Conservation (phyloP, 2,888 invertebrate genomes). For the Lasioglossum zephyrum region DNA sequence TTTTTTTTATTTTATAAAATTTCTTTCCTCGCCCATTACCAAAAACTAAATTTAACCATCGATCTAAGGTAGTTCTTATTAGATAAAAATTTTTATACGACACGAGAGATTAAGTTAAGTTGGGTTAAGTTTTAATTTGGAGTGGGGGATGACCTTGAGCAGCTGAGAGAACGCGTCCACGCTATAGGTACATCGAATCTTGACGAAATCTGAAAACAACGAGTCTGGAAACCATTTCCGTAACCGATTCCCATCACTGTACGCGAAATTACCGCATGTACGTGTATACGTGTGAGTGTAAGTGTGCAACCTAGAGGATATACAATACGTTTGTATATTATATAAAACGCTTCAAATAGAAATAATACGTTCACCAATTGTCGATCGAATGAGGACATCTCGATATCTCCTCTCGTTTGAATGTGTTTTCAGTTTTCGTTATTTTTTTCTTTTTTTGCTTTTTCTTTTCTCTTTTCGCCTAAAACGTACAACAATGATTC, state of each 20-base stretch:
- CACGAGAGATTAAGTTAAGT: not conserved
- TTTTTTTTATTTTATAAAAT: not conserved
- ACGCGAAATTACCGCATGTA: slow-evolving; percentile 46
- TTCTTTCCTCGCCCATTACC: not conserved
- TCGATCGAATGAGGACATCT: slow-evolving; percentile 55
- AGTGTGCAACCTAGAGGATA: slow-evolving; percentile 70
- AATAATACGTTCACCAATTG: slow-evolving; percentile 73
- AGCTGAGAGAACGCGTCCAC: not conserved
- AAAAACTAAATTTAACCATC: not conserved
- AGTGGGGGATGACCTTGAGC: not conserved
- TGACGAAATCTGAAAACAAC: slow-evolving; percentile 32
- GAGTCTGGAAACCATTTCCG: slow-evolving; percentile 32
- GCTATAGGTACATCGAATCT: not conserved
- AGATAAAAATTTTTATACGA: not conserved
- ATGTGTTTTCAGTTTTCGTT: not conserved
- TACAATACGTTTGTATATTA: slow-evolving; percentile 61
- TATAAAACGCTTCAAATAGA: slow-evolving; percentile 77
- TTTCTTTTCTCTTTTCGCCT: slow-evolving; percentile 59
- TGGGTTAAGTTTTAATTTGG: not conserved
- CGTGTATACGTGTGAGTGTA: slow-evolving; percentile 59
- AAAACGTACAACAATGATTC: slow-evolving; percentile 82
- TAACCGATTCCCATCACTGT: slow-evolving; percentile 54
- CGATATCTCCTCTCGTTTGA: not conserved
- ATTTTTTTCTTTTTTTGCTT: not conserved
- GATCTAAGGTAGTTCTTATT: not conserved